Evolutionary conservation across 2,888 invertebrate genomes (phyloP), one percentile per base, ranked within the genome.

Genomic region (Pachliopta kotzebuea): DNA sequence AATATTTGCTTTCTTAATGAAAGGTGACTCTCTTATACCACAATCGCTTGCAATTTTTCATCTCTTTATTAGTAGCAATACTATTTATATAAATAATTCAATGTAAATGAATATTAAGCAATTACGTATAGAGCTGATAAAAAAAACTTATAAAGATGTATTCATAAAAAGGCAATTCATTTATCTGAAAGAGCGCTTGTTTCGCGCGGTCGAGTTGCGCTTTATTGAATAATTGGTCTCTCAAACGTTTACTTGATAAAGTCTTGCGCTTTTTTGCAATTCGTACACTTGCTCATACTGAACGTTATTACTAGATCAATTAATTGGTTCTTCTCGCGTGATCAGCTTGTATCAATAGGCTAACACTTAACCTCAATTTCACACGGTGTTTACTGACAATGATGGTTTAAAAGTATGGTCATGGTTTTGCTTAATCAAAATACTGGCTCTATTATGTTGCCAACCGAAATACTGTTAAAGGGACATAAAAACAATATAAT

Each of bases 211-310:
- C 56, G 56, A 56, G 52, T 62, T 52, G 56, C 56, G 24, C 23
- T 62, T 62, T 56, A 56, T 62, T 62, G 62, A 57, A 62, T 62
- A 52, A 62, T 62, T 62, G 52, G 37, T 37, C 50, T 52, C 52
- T 37, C 42, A 57, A 62, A 52, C 37, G 56, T 18, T 42, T 37
- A 8, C 37, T 62, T 49, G 31, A 49, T 61, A 65, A 65, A 26
- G 23, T 45, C 21, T 20, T 55, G 56, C 54, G 31, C 23, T 54
- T 58, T n/a, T 50, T 52, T 55, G 56, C 56, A 45, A 56, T 59
- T 31, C n/a, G 37, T 45, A 61, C 52, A 42, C 45, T n/a, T 42
- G n/a, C 49, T 56, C 37, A 17, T 45, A 58, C 57, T 56, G 57
- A 29, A n/a, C 31, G 29, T 29, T 29, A 2, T 55, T 45, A 45